Evolutionary conservation across 92 coral and sea anemone genomes (phyloP), one percentile per base, ranked within the genome.

Genomic region (Virgularia gustaviana): DNA sequence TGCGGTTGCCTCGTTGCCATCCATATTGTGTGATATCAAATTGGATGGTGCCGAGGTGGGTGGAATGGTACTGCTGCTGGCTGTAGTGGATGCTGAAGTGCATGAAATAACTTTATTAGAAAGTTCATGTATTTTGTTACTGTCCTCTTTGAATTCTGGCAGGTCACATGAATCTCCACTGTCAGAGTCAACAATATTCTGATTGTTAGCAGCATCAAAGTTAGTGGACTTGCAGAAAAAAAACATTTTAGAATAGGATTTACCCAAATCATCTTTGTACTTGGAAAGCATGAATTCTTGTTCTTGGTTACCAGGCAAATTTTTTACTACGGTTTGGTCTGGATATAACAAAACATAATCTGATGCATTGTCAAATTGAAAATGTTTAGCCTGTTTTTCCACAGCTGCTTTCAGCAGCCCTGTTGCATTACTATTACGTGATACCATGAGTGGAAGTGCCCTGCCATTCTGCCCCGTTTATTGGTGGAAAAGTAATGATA

Each of bases 341-440:
- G 63, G 63, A 36, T 57, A 57, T 6, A 57, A 19, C 9, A 57
- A 36, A 7, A 57, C 63, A 57, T 57, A 57, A 33, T 57, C 30
- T 33, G 35, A 57, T 24, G 32, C 63, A 57, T 33, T 57, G 30
- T 57, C 30, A 57, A 57, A 57, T 57, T 57, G 63, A 28, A 57
- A 57, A 57, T 57, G 63, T 19, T 57, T 57, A n/a, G 63, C 63
- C 7, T 57, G 63, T 19, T 57, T 57, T 13, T 57, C 63, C 24
- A 23, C 30, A 24, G 63, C 63, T 24, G 30, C 12, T 36, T 57
- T 33, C 35, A 57, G 30, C 11, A 57, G 9, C 36, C 13, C 33
- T 16, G 2, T 9, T 32, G 63, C 63, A 57, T 57, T 36, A 11
- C 24, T 28, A 27, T 33, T 57, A 11, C 24, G 35, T 24, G 24